Conservation (phyloP, 2,113 vertebrate genomes). For the Globicephala melas region DNA sequence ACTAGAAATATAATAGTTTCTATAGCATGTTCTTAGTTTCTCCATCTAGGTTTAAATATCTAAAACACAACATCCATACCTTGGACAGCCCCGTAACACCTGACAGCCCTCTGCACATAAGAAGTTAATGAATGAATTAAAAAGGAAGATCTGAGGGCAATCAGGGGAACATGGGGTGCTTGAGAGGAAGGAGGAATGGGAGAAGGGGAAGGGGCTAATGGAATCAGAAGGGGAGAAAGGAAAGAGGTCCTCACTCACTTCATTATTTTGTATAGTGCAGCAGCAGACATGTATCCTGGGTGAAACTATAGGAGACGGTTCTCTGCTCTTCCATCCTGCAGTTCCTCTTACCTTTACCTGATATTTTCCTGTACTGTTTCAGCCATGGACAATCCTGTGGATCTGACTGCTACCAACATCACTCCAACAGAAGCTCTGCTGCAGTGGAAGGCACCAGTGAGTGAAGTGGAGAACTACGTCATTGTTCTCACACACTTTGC, state of each 20-base stretch:
- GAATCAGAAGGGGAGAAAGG: not conserved
- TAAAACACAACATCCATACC: not conserved
- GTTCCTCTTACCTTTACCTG: not conserved
- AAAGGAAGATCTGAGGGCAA: not conserved
- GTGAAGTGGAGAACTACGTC: conserved; percentile 92
- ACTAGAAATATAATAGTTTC: not conserved
- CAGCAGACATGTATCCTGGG: rapidly evolving
- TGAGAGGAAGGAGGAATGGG: not conserved
- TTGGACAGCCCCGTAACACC: not conserved
- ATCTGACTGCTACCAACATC: conserved; percentile 90
- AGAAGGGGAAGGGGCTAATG: not conserved
- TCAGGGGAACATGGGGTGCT: not conserved
- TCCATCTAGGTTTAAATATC: not conserved
- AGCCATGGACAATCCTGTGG: conserved; percentile 95
- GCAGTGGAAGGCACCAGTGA: conserved; percentile 89
- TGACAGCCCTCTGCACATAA: not conserved
- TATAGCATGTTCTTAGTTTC: not conserved
- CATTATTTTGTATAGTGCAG: not conserved
- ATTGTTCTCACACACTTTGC: conserved; percentile 88
- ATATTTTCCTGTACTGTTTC: not conserved
- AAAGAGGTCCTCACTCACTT: not conserved
- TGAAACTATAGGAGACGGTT: not conserved
- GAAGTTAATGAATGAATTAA: not conserved
- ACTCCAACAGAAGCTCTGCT: conserved; percentile 92
- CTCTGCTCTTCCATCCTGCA: not conserved